Base-by-base conservation (phyloP, 2,113 vertebrate species). In the Oophaga pumilio region DNA sequence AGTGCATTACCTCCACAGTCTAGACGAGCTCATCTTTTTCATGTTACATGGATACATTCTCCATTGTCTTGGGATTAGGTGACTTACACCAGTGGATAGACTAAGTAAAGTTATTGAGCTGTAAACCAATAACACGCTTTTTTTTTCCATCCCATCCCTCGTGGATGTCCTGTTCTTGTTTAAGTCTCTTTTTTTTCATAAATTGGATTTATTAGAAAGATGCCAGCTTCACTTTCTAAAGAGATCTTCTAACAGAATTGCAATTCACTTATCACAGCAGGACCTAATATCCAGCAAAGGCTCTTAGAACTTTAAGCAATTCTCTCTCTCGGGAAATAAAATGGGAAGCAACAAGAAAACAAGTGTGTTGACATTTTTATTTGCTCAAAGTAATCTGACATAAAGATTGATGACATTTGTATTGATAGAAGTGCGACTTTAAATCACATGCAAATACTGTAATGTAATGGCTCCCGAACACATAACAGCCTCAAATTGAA, bases 191-290 rank as follows among this genome's bases (percentile, higher is more conserved):
- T 33, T 82, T 62, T 62, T 81, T 83, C 73, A 56, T 76, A 57
- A 17, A 84, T 77, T 84, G 68, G 56, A 76, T 77, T 82, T 83
- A 68, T 84, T 88, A 84, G 59, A 77, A 62, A 52, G 69, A 88
- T 84, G 69, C 33, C 78, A 76, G 79, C 69, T 82, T 82, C 82
- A 49, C 79, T 82, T 81, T 68, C 69, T 82, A 82, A 50, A 87
- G 74, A 82, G 57, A 82, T 82, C 74, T 76, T 66, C 84, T 76
- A 88, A 77, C 80, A 77, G 71, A 76, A 77, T 77, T 88, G 87
- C 71, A 77, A 88, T 84, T 84, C 87, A 88, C 87, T 88, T 88
- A 88, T 88, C 87, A 88, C 87, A 88, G 87, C 81, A 68, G 87
- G 87, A 77, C 81, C 71, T 57, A 66, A 84, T 76, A 77, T 26